Conservation (phyloP, 2,797 vertebrate genomes). For the Linurgus olivaceus region DNA sequence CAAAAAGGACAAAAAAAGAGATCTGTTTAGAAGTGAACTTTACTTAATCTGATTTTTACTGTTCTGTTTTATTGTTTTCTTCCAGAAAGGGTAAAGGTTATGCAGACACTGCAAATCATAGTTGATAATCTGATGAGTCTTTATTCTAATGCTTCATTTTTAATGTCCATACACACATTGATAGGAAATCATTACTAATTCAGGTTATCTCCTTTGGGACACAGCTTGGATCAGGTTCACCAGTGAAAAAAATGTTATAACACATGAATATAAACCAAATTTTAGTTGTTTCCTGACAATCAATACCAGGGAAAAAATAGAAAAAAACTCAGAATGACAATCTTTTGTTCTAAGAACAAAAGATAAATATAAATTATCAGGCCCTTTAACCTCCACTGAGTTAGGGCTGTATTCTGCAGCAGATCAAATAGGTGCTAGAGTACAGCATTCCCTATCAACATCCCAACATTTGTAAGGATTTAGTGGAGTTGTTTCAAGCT, state of each 20-base stretch:
- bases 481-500: not conserved
- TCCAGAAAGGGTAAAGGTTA: not conserved
- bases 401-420: not conserved
- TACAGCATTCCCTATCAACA: not conserved
- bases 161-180: not conserved
- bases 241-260: not conserved
- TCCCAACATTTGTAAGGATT: not conserved
- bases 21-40: not conserved
- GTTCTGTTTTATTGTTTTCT: not conserved
- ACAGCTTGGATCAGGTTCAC: not conserved
- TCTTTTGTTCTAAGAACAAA: not conserved
- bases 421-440: not conserved
- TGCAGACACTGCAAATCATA: not conserved
- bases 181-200: slow-evolving; percentile 22
- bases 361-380: not conserved
- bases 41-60: not conserved
- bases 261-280: not conserved
- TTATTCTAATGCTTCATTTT: not conserved
- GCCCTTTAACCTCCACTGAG: not conserved
- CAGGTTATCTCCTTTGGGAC: not conserved
- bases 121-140: not conserved
- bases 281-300: not conserved
- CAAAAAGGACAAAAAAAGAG: not conserved
- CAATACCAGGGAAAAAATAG: not conserved
- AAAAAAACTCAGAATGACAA: accelerated